Evolutionary conservation across 2,113 vertebrate genomes (phyloP), one percentile per base, ranked within the genome.

Genomic region (Dermatemys mawii): DNA sequence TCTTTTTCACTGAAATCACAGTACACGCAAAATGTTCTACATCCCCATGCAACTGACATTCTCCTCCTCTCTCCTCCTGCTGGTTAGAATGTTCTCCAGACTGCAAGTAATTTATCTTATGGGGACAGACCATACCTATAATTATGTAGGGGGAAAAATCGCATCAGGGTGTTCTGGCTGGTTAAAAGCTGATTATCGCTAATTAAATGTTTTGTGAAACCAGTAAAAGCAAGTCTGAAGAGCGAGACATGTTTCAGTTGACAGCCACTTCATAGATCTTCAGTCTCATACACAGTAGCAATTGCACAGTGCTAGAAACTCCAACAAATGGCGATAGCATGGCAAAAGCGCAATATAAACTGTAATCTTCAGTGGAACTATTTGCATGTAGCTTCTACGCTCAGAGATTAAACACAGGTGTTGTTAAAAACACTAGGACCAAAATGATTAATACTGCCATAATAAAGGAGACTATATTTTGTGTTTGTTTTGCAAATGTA

Each of bases 151-250:
- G 57, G 90, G 76, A 48, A 90, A 75, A 94, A 92, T 75, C 87
- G 44, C 96, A 94, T 86, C 91, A 86, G 91, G 48, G 44, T 92
- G 91, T 89, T 93, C 88, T 92, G 93, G 73, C 92, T 97, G 90
- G 73, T 90, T 94, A 92, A 91, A 95, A 93, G 90, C 96, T 84
- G 93, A 95, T 94, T 97, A 93, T 90, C 84, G 1, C 93, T 94
- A 97, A 96, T 96, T 95, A 97, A 96, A 93, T 93, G 90, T 89
- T 96, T 97, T 92, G 94, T 91, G 88, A 93, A 95, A 97, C 75
- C 81, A 87, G 90, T n/a, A 94, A 91, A 92, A 89, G 82, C 81
- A 79, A 83, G 70, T 76, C 79, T 84, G 92, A 93, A 92, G 90
- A 95, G 87, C 54, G 78, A 92, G 94, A 94, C 93, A 87, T 86